Evolutionary conservation across 2,113 vertebrate genomes (phyloP).

Genomic region (Emberiza fucata): DNA sequence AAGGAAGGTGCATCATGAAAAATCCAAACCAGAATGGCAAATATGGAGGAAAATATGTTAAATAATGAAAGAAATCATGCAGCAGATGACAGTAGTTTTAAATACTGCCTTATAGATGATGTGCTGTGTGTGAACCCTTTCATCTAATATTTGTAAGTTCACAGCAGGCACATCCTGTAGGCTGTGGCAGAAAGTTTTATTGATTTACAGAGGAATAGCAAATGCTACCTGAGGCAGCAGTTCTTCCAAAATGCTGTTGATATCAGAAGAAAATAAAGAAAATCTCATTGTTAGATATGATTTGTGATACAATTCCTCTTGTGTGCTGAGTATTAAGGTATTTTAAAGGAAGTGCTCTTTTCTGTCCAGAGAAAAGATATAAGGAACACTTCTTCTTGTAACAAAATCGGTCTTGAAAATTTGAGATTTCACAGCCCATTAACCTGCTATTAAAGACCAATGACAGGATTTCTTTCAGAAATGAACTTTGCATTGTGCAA

Average conservation of each 20-base stretch:
- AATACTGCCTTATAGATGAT: not conserved
- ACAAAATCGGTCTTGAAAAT: slow-evolving; percentile 64
- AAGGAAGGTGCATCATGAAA: not conserved
- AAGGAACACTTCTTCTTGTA: slow-evolving; percentile 27
- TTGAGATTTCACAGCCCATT: slow-evolving; percentile 73
- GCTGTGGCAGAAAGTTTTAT: slow-evolving; percentile 44
- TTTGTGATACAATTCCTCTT: slow-evolving; percentile 19
- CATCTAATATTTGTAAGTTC: slow-evolving; percentile 53
- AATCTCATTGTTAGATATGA: slow-evolving; percentile 28
- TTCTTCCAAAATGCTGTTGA: slow-evolving; percentile 36
- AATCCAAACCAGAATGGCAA: not conserved
- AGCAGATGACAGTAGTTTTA: not conserved
- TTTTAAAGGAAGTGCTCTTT: slow-evolving; percentile 18
- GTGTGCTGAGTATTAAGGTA: not conserved
- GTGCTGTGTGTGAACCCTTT: slow-evolving; percentile 1
- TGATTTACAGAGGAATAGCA: slow-evolving; percentile 58
- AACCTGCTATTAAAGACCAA: slow-evolving; percentile 68
- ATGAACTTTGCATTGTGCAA: slow-evolving; percentile 31
- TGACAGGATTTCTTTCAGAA: slow-evolving; percentile 46
- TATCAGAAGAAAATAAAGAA: slow-evolving; percentile 47
- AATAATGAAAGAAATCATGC: slow-evolving; percentile 14
- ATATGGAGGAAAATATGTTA: slow-evolving; percentile 18
- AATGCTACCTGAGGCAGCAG: slow-evolving; percentile 29
- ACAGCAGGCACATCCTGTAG: not conserved
- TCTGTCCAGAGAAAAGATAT: not conserved